Evolutionary conservation across 1,140 invertebrate genomes (phyloP).

Genomic region (Danaus melanippus): DNA sequence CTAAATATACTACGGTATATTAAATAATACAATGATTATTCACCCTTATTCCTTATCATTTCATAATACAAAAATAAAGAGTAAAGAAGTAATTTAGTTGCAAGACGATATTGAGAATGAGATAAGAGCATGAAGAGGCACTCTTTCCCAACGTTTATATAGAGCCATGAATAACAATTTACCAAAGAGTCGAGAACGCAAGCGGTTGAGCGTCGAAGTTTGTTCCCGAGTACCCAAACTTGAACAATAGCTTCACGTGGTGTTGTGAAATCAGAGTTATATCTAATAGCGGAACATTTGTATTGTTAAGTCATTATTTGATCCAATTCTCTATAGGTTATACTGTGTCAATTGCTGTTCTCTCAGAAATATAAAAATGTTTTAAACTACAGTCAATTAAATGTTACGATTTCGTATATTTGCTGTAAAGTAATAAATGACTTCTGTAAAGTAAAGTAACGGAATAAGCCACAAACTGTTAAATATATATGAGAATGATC

Average conservation of each 20-base stretch:
- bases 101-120: constrained; percentile 50
- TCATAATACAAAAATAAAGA: constrained; percentile 15
- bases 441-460: no score
- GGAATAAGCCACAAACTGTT: no score
- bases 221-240: constrained; percentile 65
- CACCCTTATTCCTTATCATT: no score
- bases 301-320: constrained; percentile 8
- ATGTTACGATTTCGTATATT: no score
- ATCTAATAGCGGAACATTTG: background rate
- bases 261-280: constrained; percentile 42
- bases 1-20: no score
- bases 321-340: constrained; percentile 5
- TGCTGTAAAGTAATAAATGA: no score
- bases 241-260: constrained; percentile 52
- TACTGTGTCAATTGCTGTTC: no score
- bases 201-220: constrained; percentile 64
- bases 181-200: constrained; percentile 57
- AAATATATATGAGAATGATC: no score
- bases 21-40: no score
- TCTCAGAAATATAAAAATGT: no score
- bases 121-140: constrained; percentile 56
- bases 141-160: constrained; percentile 61
- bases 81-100: constrained; percentile 49
- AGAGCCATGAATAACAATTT: constrained; percentile 70
- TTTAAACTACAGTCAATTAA: no score